Percentiles rank a stretch among this genome's conserved stretches.
Conservation (phyloP, 2,888 invertebrate genomes). For the Neelides folsomi region DNA sequence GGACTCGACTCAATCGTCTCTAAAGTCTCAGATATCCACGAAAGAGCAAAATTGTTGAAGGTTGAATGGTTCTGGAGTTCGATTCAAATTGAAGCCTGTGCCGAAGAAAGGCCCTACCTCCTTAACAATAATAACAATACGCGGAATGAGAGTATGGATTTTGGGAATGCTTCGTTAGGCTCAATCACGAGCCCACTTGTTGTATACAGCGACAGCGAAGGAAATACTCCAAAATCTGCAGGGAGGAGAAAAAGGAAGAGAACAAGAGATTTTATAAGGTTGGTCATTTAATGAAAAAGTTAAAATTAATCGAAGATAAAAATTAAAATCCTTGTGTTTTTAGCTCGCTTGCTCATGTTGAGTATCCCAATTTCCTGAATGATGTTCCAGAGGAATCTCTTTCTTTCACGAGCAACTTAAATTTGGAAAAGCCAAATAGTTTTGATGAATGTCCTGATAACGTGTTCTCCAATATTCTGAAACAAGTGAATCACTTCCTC, state of each 20-base stretch:
- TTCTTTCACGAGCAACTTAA: slow-evolving; percentile 35
- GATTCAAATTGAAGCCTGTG: slow-evolving; percentile 86
- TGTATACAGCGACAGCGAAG: slow-evolving; percentile 19
- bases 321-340: too few relatives aligned
- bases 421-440: slow-evolving; percentile 10
- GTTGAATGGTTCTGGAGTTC: slow-evolving; percentile 98
- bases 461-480: slow-evolving; percentile 24
- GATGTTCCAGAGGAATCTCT: slow-evolving; percentile 43
- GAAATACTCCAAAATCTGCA: slow-evolving; percentile 10
- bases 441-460: slow-evolving; percentile 24
- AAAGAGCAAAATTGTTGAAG: slow-evolving; percentile 58
- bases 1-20: not conserved
- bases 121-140: slow-evolving; percentile 45
- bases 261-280: slow-evolving; percentile 22
- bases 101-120: slow-evolving; percentile 76
- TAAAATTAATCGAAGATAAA: too few relatives aligned
- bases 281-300: too few relatives aligned
- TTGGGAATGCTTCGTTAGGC: slow-evolving; percentile 14
- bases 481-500: slow-evolving; percentile 16
- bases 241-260: slow-evolving; percentile 27
- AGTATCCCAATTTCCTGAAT: slow-evolving; percentile 37
- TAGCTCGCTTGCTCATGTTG: slow-evolving; percentile 16
- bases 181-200: slow-evolving; percentile 20
- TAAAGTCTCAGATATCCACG: slow-evolving; percentile 1
- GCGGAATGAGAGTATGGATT: slow-evolving; percentile 44